Percentiles rank a stretch among this genome's conserved stretches.
phyloP scores from a whole-genome alignment of 1,140 invertebrate genomes.

The Lineus longissimus region DNA sequence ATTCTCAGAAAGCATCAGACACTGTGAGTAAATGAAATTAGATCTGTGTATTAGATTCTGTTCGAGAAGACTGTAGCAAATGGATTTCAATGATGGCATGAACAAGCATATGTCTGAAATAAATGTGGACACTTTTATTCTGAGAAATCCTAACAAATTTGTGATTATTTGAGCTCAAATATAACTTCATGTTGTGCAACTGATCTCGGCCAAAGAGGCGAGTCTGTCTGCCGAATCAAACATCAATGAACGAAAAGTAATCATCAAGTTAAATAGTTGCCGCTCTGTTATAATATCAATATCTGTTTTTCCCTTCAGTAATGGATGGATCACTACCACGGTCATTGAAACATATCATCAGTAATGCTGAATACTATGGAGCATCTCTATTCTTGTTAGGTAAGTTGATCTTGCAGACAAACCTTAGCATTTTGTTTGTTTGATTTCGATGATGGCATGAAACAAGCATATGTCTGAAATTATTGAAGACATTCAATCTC shows the following conservation, averaged over 20 bases:
- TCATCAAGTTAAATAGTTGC: no score
- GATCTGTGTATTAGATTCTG: constrained; percentile 6
- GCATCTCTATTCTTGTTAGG: constrained; percentile 79
- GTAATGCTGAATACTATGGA: constrained; percentile 89
- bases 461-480: background rate
- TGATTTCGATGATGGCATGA: no score
- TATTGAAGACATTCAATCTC: background rate
- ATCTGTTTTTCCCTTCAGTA: constrained; percentile 55
- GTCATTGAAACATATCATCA: constrained; percentile 84
- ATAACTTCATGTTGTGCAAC: no score
- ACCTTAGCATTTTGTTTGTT: no score
- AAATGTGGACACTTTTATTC: background rate
- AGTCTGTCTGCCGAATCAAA: no score
- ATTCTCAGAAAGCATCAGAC: constrained; percentile 80
- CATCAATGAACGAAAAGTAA: no score
- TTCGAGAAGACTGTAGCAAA: no score
- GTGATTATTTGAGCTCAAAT: no score
- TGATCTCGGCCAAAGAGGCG: no score
- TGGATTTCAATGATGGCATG: background rate
- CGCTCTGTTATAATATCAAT: constrained; percentile 12
- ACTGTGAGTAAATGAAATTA: constrained; percentile 55
- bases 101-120: background rate
- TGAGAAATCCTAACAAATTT: background rate
- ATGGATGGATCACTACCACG: constrained; percentile 85
- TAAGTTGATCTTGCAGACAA: no score